phyloP scores from a whole-genome alignment of 1,140 invertebrate species.

The Drosophila arawakana region DNA sequence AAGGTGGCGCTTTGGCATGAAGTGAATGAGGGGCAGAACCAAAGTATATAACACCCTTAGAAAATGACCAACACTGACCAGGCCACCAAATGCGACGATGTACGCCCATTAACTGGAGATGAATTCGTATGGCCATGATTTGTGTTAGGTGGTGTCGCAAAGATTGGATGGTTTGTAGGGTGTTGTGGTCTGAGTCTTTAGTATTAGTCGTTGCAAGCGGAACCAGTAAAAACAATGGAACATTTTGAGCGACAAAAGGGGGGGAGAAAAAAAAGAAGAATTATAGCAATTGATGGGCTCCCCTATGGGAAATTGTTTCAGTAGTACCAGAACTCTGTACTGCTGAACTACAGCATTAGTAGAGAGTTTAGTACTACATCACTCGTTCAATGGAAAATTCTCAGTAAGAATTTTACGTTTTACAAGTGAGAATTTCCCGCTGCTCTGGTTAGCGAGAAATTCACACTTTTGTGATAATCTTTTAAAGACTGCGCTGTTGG shows the following conservation, averaged over 20 bases:
- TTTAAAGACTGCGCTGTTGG: too few relatives aligned
- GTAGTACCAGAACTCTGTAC: too few relatives aligned
- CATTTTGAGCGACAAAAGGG: constrained; percentile 51
- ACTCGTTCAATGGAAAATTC: too few relatives aligned
- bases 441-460: too few relatives aligned
- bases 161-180: not conserved
- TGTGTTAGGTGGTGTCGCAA: constrained; percentile 62
- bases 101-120: constrained; percentile 80
- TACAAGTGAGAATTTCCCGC: too few relatives aligned
- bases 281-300: constrained; percentile 70
- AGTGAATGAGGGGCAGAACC: constrained; percentile 16
- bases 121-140: constrained; percentile 78
- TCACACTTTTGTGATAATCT: too few relatives aligned
- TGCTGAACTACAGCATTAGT: too few relatives aligned
- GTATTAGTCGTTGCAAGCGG: constrained; percentile 31
- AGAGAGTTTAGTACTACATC: too few relatives aligned
- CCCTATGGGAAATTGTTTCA: too few relatives aligned
- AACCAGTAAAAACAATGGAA: constrained; percentile 76
- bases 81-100: constrained; percentile 56
- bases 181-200: not conserved
- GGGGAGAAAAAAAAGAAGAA: constrained; percentile 41
- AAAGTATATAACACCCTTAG: constrained; percentile 79
- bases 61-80: constrained; percentile 81
- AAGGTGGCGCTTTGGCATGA: constrained; percentile 6
- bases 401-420: too few relatives aligned